Percentiles rank a stretch among this genome's conserved stretches.
Evolutionary conservation across 2,113 vertebrate species (phyloP).

Genomic region (Plestiodon gilberti): DNA sequence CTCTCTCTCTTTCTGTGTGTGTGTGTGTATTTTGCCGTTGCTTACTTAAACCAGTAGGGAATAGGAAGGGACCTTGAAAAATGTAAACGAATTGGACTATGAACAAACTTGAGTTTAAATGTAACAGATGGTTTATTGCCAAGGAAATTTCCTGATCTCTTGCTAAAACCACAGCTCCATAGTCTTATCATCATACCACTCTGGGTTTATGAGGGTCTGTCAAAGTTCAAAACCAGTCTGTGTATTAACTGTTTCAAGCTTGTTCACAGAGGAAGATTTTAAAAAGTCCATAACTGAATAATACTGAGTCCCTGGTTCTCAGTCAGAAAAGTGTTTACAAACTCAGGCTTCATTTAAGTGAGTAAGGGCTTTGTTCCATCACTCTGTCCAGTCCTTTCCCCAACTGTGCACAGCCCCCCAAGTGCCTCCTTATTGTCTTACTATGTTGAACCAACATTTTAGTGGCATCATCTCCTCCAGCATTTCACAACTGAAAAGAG

Average conservation of each 20-base stretch:
- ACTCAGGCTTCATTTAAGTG: background rate
- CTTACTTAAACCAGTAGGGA: background rate
- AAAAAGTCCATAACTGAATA: background rate
- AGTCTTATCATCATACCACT: conserved; percentile 8
- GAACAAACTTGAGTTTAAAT: background rate
- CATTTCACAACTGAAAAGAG: background rate
- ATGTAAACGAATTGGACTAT: background rate
- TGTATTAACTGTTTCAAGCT: background rate
- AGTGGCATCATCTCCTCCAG: background rate
- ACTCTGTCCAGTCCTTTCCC: background rate
- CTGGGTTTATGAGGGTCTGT: background rate
- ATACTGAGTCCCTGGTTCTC: background rate
- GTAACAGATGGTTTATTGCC: background rate
- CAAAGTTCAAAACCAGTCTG: conserved; percentile 13
- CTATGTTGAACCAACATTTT: background rate
- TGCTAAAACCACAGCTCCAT: background rate
- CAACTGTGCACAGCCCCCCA: background rate
- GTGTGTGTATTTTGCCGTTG: background rate
- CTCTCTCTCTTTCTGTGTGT: too few species aligned
- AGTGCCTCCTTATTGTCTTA: background rate
- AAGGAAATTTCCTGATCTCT: background rate
- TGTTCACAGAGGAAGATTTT: background rate
- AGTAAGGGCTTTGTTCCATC: background rate
- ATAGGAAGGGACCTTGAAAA: background rate
- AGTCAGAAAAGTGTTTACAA: background rate